These are phyloP conservation scores for Cataglyphis cursor DNA, from an alignment of 2,888 invertebrate species.

Conservation along the genomic window DNA sequence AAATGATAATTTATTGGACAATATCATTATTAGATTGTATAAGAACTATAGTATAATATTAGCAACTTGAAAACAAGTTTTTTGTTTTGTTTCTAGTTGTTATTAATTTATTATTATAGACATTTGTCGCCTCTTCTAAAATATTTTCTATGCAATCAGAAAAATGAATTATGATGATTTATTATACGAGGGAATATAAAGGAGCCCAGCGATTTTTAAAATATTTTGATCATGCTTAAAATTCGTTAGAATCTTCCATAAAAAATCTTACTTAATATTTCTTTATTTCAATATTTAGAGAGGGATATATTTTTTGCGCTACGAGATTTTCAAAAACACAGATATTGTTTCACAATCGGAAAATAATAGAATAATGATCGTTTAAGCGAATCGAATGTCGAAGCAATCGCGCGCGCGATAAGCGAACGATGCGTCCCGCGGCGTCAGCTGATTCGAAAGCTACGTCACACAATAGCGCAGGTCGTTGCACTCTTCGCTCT, in stretches of 20 bases:
- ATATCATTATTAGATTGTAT: neutral
- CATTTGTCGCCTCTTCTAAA: neutral
- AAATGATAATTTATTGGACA: neutral
- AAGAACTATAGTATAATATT: neutral
- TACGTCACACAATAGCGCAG: conserved; percentile 75
- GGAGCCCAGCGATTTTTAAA: neutral
- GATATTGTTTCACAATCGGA: neutral
- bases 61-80: neutral
- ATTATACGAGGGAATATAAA: neutral
- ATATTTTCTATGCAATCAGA: neutral
- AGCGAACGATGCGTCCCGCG: conserved; percentile 40
- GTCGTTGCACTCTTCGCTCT: conserved; percentile 71
- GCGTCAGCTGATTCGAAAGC: conserved; percentile 70
- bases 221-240: neutral
- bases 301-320: neutral
- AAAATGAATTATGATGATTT: neutral
- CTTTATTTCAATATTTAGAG: neutral
- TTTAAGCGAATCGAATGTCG: neutral
- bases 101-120: neutral
- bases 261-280: neutral
- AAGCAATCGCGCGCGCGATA: conserved; percentile 41
- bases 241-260: neutral
- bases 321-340: neutral
- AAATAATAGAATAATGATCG: neutral
- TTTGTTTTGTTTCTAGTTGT: too few relatives aligned